A percentile compares a stretch with the other conserved stretches of the same genome.
These are phyloP conservation scores for Uropsilus gracilis DNA, from an alignment of 2,113 vertebrate species.

Conservation along the genomic window DNA sequence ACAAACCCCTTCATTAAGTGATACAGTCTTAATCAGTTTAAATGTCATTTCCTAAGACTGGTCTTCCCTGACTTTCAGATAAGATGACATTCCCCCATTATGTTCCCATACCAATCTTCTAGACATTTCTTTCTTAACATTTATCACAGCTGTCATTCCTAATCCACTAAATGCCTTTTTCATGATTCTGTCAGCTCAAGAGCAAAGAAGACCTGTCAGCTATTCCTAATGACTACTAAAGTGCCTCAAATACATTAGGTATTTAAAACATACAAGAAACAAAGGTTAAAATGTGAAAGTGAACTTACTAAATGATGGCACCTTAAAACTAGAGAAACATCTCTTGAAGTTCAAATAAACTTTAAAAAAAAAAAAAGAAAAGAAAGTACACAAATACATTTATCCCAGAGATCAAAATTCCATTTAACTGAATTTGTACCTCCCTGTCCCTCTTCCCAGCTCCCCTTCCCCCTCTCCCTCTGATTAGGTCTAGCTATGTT, in stretches of 20 bases:
- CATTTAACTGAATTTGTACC: background rate
- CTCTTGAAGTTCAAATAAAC: background rate
- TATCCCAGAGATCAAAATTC: background rate
- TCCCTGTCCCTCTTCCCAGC: too few relatives aligned
- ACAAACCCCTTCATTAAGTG: background rate
- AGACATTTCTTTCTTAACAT: background rate
- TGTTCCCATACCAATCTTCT: background rate
- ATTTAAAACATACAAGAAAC: background rate
- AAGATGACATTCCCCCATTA: background rate
- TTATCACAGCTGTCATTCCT: background rate
- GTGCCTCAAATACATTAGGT: background rate
- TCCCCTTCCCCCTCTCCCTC: too few relatives aligned
- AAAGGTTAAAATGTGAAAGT: background rate
- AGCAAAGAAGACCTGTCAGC: background rate
- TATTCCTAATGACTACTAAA: background rate
- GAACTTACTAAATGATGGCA: background rate
- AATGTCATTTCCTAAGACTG: background rate
- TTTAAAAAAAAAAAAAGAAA: conserved; percentile 36
- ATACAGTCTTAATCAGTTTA: background rate
- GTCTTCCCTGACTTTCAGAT: background rate
- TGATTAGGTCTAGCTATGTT: too few relatives aligned
- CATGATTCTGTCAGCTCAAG: background rate
- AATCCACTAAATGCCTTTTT: background rate
- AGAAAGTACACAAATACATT: background rate
- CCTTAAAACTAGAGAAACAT: background rate